Conservation (phyloP, 2,888 invertebrate genomes). For the Synanthedon andrenaeformis region DNA sequence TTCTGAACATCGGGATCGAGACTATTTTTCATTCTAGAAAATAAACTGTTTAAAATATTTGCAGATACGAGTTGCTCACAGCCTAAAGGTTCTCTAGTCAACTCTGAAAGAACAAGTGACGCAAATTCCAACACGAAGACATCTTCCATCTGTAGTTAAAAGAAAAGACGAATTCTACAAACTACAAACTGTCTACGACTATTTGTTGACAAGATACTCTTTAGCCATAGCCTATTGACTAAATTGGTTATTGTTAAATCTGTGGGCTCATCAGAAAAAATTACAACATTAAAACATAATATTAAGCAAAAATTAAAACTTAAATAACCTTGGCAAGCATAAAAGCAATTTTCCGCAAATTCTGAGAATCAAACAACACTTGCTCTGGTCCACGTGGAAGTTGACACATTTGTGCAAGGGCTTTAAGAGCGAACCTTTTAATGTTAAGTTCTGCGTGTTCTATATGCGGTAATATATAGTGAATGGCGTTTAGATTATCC, state of each 20-base stretch:
- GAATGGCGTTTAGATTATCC: slow-evolving; percentile 39
- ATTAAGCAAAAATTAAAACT: too few species aligned
- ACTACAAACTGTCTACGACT: too few species aligned
- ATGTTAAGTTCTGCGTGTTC: slow-evolving; percentile 50
- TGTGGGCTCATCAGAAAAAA: too few species aligned
- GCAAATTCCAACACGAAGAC: slow-evolving; percentile 66
- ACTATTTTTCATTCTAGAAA: slow-evolving; percentile 57
- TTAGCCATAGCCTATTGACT: background rate
- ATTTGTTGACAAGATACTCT: background rate
- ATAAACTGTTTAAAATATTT: slow-evolving; percentile 53
- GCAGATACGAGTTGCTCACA: slow-evolving; percentile 54
- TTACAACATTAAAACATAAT: too few species aligned
- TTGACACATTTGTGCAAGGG: slow-evolving; percentile 62
- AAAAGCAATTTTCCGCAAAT: slow-evolving; percentile 48
- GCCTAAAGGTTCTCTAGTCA: slow-evolving; percentile 60
- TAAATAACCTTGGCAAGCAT: slow-evolving; percentile 43
- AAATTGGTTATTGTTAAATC: too few species aligned
- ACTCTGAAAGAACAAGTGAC: slow-evolving; percentile 56
- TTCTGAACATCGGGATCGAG: slow-evolving; percentile 70
- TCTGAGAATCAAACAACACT: slow-evolving; percentile 39
- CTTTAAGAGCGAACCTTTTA: slow-evolving; percentile 61
- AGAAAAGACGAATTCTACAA: slow-evolving; percentile 1
- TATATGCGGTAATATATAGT: slow-evolving; percentile 41
- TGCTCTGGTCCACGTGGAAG: slow-evolving; percentile 55
- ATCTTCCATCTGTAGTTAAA: slow-evolving; percentile 44